Percentiles rank a stretch among this genome's conserved stretches.
Conservation (phyloP, 1,140 invertebrate species). For the Trialeurodes vaporariorum region DNA sequence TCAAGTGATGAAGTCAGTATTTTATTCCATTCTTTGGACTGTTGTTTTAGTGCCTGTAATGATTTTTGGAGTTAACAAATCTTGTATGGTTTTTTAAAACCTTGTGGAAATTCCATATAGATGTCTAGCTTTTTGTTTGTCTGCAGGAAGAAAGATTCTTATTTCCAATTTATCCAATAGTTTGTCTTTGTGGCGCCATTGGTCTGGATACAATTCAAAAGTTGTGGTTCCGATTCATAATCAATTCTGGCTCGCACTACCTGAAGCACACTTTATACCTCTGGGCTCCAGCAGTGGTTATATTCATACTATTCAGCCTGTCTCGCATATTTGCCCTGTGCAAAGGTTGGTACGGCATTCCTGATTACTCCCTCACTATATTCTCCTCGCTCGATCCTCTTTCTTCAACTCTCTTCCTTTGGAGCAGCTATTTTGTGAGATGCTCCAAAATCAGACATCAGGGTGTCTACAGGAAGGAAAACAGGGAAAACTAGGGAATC, state of each 20-base stretch:
- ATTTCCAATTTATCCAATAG: constrained; percentile 92
- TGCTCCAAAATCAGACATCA: too few relatives aligned
- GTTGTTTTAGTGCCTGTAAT: too few relatives aligned
- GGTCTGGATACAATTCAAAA: constrained; percentile 68
- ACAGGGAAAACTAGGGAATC: too few relatives aligned
- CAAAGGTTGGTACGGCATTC: too few relatives aligned
- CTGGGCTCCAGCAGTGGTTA: constrained; percentile 46
- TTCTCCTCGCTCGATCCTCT: too few relatives aligned
- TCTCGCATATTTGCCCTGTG: constrained; percentile 48
- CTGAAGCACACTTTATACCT: constrained; percentile 57
- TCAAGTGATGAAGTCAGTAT: too few relatives aligned
- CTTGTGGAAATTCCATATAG: not conserved
- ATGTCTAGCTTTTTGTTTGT: constrained; percentile 11
- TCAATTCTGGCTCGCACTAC: constrained; percentile 50
- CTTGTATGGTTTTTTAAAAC: not conserved
- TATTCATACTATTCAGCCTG: constrained; percentile 45
- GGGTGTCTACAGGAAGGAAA: too few relatives aligned
- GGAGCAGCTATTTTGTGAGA: too few relatives aligned
- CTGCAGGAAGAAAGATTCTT: constrained; percentile 74
- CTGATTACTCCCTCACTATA: too few relatives aligned
- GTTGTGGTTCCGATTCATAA: constrained; percentile 54
- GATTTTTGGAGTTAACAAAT: too few relatives aligned
- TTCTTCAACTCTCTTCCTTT: too few relatives aligned
- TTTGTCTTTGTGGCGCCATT: constrained; percentile 76
- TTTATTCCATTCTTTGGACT: too few relatives aligned